Evolutionary conservation across 35 echinoderm and acorn worm genomes (phyloP).

Genomic region (Apostichopus parvimensis): DNA sequence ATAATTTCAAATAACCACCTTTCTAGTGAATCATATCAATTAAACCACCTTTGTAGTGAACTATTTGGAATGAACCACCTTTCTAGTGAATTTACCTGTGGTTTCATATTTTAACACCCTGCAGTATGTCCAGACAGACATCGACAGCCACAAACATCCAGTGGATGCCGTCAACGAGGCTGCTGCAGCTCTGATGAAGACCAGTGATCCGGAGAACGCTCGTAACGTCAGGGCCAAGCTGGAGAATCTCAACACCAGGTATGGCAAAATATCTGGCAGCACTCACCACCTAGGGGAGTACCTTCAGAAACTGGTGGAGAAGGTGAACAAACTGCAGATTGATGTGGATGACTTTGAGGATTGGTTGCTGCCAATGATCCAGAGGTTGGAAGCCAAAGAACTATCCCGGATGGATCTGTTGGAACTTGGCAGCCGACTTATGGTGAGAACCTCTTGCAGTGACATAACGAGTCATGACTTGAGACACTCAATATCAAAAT

Average conservation of each 20-base stretch:
- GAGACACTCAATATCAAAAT: no score
- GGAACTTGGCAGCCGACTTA: constrained; percentile 81
- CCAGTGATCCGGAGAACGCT: constrained; percentile 79
- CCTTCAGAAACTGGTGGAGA: constrained; percentile 78
- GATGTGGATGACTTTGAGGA: constrained; percentile 92
- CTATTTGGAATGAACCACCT: no score
- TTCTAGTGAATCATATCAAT: no score
- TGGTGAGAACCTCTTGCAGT: constrained; percentile 59
- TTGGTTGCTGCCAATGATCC: constrained; percentile 92
- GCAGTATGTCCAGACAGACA: constrained; percentile 89
- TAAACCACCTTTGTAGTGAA: no score
- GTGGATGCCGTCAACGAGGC: constrained; percentile 82
- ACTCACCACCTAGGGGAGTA: constrained; percentile 78
- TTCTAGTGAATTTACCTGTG: not conserved
- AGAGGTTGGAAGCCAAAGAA: constrained; percentile 81
- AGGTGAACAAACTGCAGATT: constrained; percentile 77
- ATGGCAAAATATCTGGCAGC: constrained; percentile 63
- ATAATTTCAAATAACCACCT: no score
- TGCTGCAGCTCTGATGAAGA: constrained; percentile 71
- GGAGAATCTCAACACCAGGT: constrained; percentile 78
- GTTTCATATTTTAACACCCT: not conserved
- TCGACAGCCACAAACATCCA: constrained; percentile 88
- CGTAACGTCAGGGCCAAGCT: constrained; percentile 71
- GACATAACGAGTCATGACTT: no score
- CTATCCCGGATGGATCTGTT: constrained; percentile 83